Conservation (phyloP, 2,888 invertebrate species). For the Arge pagana region DNA sequence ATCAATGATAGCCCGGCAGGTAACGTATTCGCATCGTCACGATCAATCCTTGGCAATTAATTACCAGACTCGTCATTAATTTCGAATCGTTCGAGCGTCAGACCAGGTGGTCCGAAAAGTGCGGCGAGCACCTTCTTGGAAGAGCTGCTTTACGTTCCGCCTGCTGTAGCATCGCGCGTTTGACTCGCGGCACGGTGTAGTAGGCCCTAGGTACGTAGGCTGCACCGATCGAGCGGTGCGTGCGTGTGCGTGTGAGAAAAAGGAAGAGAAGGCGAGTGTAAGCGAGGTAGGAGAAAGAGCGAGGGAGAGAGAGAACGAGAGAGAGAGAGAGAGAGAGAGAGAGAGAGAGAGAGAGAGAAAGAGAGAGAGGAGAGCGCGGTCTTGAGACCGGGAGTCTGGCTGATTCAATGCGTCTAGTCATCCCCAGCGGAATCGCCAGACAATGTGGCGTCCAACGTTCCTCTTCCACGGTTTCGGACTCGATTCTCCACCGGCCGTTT, state of each 20-base stretch:
- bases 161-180: no score
- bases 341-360: not conserved
- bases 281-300: no score
- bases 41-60: constrained; percentile 19
- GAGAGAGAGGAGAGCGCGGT: constrained; percentile 1
- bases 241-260: no score
- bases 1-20: no score
- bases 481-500: no score
- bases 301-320: no score
- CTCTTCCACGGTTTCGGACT: constrained; percentile 22
- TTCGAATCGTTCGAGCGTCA: constrained; percentile 3
- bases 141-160: constrained; percentile 10
- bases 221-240: no score
- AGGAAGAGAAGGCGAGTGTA: no score
- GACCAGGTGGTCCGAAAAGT: constrained; percentile 14
- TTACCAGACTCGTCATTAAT: constrained; percentile 19
- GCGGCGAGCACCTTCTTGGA: constrained; percentile 11
- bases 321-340: no score
- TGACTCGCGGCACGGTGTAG: no score
- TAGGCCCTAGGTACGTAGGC: no score
- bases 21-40: not conserved
- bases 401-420: constrained; percentile 49
- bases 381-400: constrained; percentile 8
- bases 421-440: constrained; percentile 54
- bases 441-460: constrained; percentile 47